phyloP scores from a whole-genome alignment of 2,888 invertebrate genomes.

The Harmothoe impar region DNA sequence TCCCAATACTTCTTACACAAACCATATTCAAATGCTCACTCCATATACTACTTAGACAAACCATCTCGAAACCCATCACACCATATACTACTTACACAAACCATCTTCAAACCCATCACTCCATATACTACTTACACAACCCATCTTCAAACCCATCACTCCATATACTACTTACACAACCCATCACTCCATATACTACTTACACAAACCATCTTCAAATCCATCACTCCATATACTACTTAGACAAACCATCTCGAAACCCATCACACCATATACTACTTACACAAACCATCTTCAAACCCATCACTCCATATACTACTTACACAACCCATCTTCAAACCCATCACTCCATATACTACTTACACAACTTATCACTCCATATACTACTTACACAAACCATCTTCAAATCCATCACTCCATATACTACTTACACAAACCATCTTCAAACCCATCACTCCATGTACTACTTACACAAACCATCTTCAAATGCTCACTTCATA shows the following conservation, averaged over 20 bases:
- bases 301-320: not conserved
- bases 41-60: no score
- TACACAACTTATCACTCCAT: not conserved
- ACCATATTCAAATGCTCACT: no score
- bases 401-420: no score
- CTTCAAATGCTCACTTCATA: not conserved
- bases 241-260: no score
- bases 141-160: not conserved
- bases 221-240: no score
- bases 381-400: no score
- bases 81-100: not conserved
- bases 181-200: no score
- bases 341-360: not conserved
- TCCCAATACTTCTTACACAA: no score
- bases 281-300: not conserved
- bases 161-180: not conserved
- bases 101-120: no score
- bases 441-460: not conserved
- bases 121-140: no score
- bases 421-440: not conserved
- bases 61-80: not conserved
- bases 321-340: not conserved
- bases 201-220: no score
- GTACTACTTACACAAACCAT: not conserved
- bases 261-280: no score